phyloP scores from a whole-genome alignment of 2,888 invertebrate genomes.

The Drosophila phalerata region DNA sequence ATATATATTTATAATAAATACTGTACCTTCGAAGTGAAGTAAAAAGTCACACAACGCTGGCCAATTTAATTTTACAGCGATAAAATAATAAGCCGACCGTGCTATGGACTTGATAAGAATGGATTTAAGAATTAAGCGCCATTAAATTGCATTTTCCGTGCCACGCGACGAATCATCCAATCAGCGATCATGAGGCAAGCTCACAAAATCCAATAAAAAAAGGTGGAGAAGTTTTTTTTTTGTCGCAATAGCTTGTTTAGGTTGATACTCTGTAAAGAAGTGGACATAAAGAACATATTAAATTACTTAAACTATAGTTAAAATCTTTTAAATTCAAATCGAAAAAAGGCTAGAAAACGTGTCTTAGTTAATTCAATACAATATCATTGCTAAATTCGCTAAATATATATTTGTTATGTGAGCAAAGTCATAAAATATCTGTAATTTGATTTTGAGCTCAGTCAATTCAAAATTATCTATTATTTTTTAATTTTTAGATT shows the following conservation, averaged over 20 bases:
- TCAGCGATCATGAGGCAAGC: conserved; percentile 54
- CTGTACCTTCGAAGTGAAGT: background rate
- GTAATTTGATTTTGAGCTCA: background rate
- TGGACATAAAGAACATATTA: background rate
- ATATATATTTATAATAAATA: conserved; percentile 2
- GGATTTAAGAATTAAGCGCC: conserved; percentile 81
- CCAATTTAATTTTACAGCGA: conserved; percentile 64
- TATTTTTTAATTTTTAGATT: background rate
- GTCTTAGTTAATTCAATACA: no score
- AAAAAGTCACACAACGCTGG: conserved; percentile 28
- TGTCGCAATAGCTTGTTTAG: background rate
- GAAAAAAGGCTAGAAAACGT: no score
- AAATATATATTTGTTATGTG: background rate
- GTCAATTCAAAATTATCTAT: no score
- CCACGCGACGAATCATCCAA: conserved; percentile 32
- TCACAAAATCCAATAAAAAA: conserved; percentile 35
- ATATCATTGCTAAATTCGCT: no score
- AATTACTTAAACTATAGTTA: no score
- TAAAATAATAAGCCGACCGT: conserved; percentile 69
- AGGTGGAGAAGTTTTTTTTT: background rate
- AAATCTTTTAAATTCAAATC: no score
- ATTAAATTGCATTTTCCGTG: conserved; percentile 76
- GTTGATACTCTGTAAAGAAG: background rate
- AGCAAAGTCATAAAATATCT: background rate
- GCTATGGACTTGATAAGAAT: conserved; percentile 52